Base-by-base conservation (phyloP, 2,113 vertebrate species). In the Lota lota region DNA sequence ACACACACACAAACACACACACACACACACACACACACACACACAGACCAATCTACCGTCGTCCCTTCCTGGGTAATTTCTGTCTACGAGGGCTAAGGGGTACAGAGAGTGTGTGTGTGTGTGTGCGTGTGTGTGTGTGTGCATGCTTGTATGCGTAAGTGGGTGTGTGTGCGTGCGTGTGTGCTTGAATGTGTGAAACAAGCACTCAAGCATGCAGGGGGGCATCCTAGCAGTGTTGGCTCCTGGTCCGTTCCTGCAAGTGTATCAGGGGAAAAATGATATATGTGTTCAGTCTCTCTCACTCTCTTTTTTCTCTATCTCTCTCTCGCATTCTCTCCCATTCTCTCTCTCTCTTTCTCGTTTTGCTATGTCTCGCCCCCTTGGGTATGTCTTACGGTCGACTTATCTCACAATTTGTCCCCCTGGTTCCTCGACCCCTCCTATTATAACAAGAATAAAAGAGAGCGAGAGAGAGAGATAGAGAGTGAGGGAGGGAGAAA, bases 221-320 rank as follows among this genome's bases (percentile, higher is more conserved):
- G 36, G 1, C 5, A 20, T 59, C 19, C 57, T 59, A 18, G n/a
- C 58, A 17, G 71, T 61, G 40, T 60, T 63, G 67, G 68, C 70
- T 72, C 70, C 70, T 76, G 63, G 66, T 71, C 75, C 12, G 63
- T 74, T 79, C 74, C 80, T 83, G 79, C 71, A 77, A 76, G 84
- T 85, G 86, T 89, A 83, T 82, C 79, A 84, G 74, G 64, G 79
- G 67, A 81, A 91, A 89, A 88, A 87, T 88, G 92, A 93, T 91
- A 88, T 92, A 72, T 57, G 77, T 85, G 85, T 19, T 76, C 79
- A 73, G 56, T 22, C 61, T 70, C 67, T 80, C 61, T 72, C 83
- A 67, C 70, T 67, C 47, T 16, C 22, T 76, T 80, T 60, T 72
- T 82, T 68, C 70, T 67, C 47, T 16, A 24, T 40, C 50, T 77